Evolutionary conservation across 2,888 invertebrate species (phyloP).

Genomic region (Tridacna gigas): DNA sequence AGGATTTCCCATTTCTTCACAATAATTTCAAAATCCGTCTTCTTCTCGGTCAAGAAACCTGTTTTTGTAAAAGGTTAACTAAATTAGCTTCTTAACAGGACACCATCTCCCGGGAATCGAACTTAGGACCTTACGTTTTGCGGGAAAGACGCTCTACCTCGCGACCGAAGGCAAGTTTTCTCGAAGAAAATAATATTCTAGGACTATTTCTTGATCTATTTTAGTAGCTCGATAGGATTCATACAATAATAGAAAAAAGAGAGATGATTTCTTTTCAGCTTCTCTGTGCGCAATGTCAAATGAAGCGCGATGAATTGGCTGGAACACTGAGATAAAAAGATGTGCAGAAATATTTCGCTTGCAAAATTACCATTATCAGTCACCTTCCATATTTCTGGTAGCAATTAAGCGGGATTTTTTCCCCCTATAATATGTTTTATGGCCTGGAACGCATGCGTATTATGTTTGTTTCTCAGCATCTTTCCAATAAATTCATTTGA

Average conservation of each 20-base stretch:
- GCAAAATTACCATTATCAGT: background rate
- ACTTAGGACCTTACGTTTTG: no score
- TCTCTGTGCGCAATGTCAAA: background rate
- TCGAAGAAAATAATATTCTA: no score
- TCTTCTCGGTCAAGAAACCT: no score
- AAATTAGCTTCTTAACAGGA: no score
- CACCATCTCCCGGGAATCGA: no score
- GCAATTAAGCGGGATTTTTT: background rate
- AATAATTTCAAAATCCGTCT: no score
- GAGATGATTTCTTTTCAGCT: background rate
- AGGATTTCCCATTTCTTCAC: no score
- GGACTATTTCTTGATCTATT: no score
- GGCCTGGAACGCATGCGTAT: background rate
- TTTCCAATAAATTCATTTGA: background rate
- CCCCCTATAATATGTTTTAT: background rate
- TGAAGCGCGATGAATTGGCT: background rate
- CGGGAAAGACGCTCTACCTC: no score
- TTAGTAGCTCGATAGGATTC: background rate
- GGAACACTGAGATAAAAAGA: background rate
- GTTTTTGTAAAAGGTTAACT: no score
- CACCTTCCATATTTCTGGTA: background rate
- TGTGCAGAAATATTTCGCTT: background rate
- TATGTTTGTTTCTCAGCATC: background rate
- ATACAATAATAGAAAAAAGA: background rate
- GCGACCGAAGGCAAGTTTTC: no score